Evolutionary conservation across 2,113 vertebrate species (phyloP).

Genomic region (Eudyptes chrysolophus): DNA sequence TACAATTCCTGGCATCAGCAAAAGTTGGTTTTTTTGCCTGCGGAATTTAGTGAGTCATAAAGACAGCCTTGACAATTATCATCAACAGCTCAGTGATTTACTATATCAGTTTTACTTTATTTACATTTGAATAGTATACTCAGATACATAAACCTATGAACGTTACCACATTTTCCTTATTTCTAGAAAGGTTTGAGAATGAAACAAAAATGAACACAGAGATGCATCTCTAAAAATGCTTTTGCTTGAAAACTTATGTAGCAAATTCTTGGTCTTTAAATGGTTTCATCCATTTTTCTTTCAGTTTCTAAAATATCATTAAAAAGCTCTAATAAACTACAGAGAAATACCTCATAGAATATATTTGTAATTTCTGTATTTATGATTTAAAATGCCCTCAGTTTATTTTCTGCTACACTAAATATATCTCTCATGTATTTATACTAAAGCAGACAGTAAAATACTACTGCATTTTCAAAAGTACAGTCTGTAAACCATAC

Average conservation of each 20-base stretch:
- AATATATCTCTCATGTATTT: conserved; percentile 67
- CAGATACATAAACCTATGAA: conserved; percentile 34
- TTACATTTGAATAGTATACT: neutral
- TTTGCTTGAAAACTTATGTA: conserved; percentile 41
- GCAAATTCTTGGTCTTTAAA: conserved; percentile 14
- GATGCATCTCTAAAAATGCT: conserved; percentile 46
- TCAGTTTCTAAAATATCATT: conserved; percentile 43
- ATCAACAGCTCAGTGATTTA: neutral
- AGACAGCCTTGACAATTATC: neutral
- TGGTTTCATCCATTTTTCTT: neutral
- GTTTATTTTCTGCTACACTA: conserved; percentile 58
- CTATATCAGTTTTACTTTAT: neutral
- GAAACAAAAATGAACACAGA: conserved; percentile 8
- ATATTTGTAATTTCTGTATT: conserved; percentile 31
- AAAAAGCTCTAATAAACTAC: conserved; percentile 58
- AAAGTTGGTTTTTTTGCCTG: neutral
- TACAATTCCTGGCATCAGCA: neutral
- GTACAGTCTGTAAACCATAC: conserved; percentile 66
- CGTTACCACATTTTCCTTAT: neutral
- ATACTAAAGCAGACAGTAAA: conserved; percentile 64
- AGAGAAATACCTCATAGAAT: conserved; percentile 43
- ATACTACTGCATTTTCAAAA: conserved; percentile 67
- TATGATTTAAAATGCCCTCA: conserved; percentile 58
- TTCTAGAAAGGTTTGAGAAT: neutral
- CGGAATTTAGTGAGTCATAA: neutral